A percentile compares a stretch with the other conserved stretches of the same genome.
These are phyloP conservation scores for Clistopyga incitator DNA, from an alignment of 2,888 invertebrate genomes.

Conservation along the genomic window DNA sequence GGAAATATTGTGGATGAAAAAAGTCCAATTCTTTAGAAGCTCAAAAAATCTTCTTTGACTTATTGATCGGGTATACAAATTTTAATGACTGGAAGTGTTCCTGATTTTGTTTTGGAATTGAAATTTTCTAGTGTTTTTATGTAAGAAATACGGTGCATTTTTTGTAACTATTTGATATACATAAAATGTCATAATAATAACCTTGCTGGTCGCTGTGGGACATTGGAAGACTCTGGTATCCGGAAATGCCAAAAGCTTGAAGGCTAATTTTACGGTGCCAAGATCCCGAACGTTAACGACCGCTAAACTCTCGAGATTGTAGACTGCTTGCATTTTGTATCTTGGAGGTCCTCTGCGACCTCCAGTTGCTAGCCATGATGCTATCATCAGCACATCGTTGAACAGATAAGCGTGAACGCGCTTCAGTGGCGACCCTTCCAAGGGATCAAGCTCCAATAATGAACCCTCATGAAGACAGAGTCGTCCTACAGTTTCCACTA, in stretches of 20 bases:
- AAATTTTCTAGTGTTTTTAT: too few relatives aligned
- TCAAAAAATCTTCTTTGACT: too few relatives aligned
- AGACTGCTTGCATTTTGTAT: conserved; percentile 93
- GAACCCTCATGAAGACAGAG: conserved; percentile 96
- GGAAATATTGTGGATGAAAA: too few relatives aligned
- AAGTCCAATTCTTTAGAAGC: too few relatives aligned
- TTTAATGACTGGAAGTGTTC: too few relatives aligned
- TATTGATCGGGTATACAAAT: too few relatives aligned
- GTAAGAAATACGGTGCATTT: too few relatives aligned
- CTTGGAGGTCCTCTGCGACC: conserved; percentile 90
- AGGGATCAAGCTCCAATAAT: conserved; percentile 94
- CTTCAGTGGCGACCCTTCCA: conserved; percentile 94
- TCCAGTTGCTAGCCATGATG: conserved; percentile 89
- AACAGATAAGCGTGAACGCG: conserved; percentile 96
- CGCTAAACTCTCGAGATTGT: conserved; percentile 95
- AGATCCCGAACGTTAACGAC: conserved; percentile 97
- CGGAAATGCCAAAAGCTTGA: conserved; percentile 97
- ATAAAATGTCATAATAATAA: conserved; percentile 63
- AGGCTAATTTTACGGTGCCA: conserved; percentile 95
- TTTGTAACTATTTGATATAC: not conserved
- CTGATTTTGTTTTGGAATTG: too few relatives aligned
- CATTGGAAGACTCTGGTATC: conserved; percentile 97
- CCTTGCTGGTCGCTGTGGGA: conserved; percentile 90
- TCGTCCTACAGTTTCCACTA: conserved; percentile 91
- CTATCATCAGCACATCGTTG: conserved; percentile 96